Evolutionary conservation across 2,888 invertebrate genomes (phyloP), one percentile per base, ranked within the genome.

Genomic region (Philonicus albiceps): DNA sequence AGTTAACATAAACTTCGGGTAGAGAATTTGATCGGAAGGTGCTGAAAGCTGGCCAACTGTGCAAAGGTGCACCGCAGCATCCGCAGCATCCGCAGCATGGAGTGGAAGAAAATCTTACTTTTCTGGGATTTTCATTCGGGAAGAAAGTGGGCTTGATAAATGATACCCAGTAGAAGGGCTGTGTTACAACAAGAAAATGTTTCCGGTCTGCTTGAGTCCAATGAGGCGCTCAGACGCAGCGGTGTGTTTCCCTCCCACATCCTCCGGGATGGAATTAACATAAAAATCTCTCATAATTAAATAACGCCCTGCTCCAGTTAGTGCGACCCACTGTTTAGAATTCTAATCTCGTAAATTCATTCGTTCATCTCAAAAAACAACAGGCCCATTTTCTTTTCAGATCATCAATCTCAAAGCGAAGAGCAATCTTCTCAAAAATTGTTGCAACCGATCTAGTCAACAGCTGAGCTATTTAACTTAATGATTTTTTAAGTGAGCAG

Each of bases 401-500:
- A 43, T 16, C 53, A 19, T 43, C 53, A 27, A 64, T 53, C n/a
- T 19, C 19, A 64, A 49, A 49, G 6, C 22, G 19, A 19, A 19
- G 22, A 22, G 22, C 11, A 53, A 53, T 6, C 83, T 83, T 37
- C 37, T 31, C 19, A 83, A 80, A 80, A 80, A 80, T 72, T 43
- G 13, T 34, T 40, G 40, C 34, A 16, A 37, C 55, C 72, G 83
- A 83, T 83, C 64, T 55, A 64, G 64, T 83, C 83, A 83, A 72
- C 83, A 72, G 34, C 72, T 83, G 72, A 55, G 19, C 72, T 64
- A 37, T 72, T 72, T 64, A 31, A 83, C 19, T 72, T 83, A 37
- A 72, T 83, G 83, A 83, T 27, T 55, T 83, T 72, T 83, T 83
- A 83, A 83, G 83, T 83, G 83, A 83, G 64, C 64, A 8, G 53